phyloP scores from a whole-genome alignment of 2,113 vertebrate species.

The Daphoenositta chrysoptera region DNA sequence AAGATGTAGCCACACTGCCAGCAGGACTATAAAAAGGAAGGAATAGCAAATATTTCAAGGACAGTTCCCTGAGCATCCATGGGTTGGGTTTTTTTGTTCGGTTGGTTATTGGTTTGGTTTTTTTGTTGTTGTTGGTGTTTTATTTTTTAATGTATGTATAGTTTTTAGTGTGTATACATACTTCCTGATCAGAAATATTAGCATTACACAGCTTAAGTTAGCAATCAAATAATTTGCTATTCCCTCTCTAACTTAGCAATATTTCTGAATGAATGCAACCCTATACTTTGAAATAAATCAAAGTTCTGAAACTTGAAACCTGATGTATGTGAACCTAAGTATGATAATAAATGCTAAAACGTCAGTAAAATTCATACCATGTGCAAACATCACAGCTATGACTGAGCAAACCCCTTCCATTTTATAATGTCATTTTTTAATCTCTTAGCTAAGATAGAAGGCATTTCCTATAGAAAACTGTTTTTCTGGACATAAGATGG shows the following conservation, averaged over 20 bases:
- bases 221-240: not conserved
- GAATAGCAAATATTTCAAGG: not conserved
- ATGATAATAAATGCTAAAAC: not conserved
- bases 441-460: not conserved
- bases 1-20: not conserved
- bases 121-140: not conserved
- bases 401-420: not conserved
- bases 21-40: not conserved
- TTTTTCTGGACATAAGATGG: not conserved
- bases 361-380: not conserved
- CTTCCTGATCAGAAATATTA: not conserved
- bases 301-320: not conserved
- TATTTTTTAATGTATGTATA: rapidly evolving
- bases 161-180: not conserved
- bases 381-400: not conserved
- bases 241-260: not conserved
- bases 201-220: not conserved
- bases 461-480: not conserved
- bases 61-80: not conserved
- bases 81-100: rapidly evolving
- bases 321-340: not conserved
- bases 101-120: not conserved
- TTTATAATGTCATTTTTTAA: not conserved
- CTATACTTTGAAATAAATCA: not conserved
- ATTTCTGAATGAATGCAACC: not conserved